Evolutionary conservation across 2,797 vertebrate genomes (phyloP).

Genomic region (Sebastolobus alascanus): DNA sequence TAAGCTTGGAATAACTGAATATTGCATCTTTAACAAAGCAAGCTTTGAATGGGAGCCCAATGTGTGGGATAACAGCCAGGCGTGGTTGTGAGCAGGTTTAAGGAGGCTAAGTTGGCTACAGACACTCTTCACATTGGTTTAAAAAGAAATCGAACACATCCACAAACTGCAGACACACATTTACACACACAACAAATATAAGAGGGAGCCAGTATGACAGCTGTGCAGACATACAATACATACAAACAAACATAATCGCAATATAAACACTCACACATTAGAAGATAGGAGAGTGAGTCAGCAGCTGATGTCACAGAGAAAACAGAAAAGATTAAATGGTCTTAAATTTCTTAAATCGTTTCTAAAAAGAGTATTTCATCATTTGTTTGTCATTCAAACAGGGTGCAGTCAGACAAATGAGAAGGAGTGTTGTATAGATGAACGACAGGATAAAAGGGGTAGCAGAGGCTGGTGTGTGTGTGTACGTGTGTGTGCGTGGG

Average conservation of each 20-base stretch:
- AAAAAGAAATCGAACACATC: not conserved
- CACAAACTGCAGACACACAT: not conserved
- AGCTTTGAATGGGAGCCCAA: not conserved
- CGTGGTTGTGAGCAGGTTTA: not conserved
- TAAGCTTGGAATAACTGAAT: not conserved
- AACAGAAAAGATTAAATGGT: not conserved
- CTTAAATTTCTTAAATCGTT: not conserved
- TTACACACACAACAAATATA: not conserved
- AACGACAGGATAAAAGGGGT: slow-evolving; percentile 6
- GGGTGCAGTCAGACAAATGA: not conserved
- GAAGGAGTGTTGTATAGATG: not conserved
- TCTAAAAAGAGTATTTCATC: not conserved
- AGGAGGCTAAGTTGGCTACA: not conserved
- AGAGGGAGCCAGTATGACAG: not conserved
- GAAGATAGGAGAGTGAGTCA: slow-evolving; percentile 4
- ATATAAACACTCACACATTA: not conserved
- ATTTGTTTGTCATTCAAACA: not conserved
- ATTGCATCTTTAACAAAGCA: not conserved
- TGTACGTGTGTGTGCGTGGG: slow-evolving; percentile 10
- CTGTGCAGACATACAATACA: not conserved
- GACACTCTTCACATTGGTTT: not conserved
- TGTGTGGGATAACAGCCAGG: not conserved
- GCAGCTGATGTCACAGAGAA: not conserved
- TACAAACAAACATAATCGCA: not conserved
- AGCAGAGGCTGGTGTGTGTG: not conserved